These are phyloP conservation scores for Lepidocolaptes lacrymiger DNA, from an alignment of 2,797 vertebrate species.

Conservation along the genomic window DNA sequence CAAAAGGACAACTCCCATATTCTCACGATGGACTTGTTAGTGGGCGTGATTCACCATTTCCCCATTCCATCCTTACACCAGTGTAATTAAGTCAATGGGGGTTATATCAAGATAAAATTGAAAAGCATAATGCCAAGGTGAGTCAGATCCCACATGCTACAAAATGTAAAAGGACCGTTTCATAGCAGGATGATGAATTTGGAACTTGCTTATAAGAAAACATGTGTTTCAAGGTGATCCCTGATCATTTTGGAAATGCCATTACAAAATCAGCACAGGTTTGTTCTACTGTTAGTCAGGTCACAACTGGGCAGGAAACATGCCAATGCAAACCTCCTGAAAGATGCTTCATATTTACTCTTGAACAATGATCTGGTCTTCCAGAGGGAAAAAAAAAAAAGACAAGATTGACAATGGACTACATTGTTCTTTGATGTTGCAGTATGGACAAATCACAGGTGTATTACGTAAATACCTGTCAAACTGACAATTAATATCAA, in stretches of 20 bases:
- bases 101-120: not conserved
- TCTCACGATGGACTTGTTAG: not conserved
- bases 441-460: slow-evolving; percentile 42
- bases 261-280: slow-evolving; percentile 71
- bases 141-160: slow-evolving; percentile 30
- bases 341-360: slow-evolving; percentile 68
- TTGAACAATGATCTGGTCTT: slow-evolving; percentile 77
- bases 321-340: slow-evolving; percentile 71
- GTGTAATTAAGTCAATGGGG: not conserved
- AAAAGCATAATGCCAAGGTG: slow-evolving; percentile 1
- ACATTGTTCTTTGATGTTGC: slow-evolving; percentile 74
- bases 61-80: not conserved
- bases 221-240: slow-evolving; percentile 66
- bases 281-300: slow-evolving; percentile 71
- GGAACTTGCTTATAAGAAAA: slow-evolving; percentile 67
- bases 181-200: slow-evolving; percentile 64
- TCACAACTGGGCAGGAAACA: slow-evolving; percentile 50
- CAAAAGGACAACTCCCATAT: slow-evolving; percentile 10
- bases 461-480: slow-evolving; percentile 48
- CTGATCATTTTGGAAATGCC: slow-evolving; percentile 68
- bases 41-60: not conserved
- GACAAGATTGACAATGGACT: slow-evolving; percentile 69
- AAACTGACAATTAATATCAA: slow-evolving; percentile 69
- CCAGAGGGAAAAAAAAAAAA: slow-evolving; percentile 35
- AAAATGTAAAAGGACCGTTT: slow-evolving; percentile 53